Evolutionary conservation across 2,113 vertebrate species (phyloP).

Genomic region (zebrafish (Danio rerio)): DNA sequence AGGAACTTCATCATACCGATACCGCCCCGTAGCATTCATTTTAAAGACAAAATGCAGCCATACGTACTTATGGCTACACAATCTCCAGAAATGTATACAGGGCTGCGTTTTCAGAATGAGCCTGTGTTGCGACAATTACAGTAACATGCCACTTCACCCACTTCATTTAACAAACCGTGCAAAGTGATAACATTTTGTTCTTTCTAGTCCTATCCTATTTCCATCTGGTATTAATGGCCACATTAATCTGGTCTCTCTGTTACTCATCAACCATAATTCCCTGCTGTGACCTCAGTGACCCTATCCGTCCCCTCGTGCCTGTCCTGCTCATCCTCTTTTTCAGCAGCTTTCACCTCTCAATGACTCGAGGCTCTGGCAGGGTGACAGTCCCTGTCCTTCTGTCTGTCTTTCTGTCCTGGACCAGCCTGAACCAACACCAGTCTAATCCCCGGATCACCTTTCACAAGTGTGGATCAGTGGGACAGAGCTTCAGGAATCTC

Average conservation of each 20-base stretch:
- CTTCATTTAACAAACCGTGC: slow-evolving; percentile 8
- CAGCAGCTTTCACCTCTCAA: slow-evolving; percentile 53
- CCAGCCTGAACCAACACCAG: slow-evolving; percentile 70
- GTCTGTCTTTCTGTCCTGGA: slow-evolving; percentile 65
- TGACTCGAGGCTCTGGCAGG: slow-evolving; percentile 58
- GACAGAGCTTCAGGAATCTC: slow-evolving; percentile 58
- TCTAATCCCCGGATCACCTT: slow-evolving; percentile 70
- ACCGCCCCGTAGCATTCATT: no score
- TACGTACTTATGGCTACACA: no score
- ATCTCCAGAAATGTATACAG: no score
- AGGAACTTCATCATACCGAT: no score
- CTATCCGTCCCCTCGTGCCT: slow-evolving; percentile 40
- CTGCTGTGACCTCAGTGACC: slow-evolving; percentile 48
- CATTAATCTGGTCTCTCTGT: slow-evolving; percentile 58
- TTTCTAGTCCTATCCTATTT: slow-evolving; percentile 43
- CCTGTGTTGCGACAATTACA: no score
- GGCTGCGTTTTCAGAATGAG: no score
- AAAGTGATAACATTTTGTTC: slow-evolving; percentile 4
- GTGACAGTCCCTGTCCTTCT: slow-evolving; percentile 59
- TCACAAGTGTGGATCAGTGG: slow-evolving; percentile 57
- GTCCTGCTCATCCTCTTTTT: slow-evolving; percentile 31
- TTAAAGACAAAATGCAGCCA: no score
- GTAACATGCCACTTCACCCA: not conserved
- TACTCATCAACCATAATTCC: slow-evolving; percentile 52
- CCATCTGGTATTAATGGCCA: slow-evolving; percentile 57